phyloP scores from a whole-genome alignment of 2,888 invertebrate genomes.

The Xiphydria camelus region DNA sequence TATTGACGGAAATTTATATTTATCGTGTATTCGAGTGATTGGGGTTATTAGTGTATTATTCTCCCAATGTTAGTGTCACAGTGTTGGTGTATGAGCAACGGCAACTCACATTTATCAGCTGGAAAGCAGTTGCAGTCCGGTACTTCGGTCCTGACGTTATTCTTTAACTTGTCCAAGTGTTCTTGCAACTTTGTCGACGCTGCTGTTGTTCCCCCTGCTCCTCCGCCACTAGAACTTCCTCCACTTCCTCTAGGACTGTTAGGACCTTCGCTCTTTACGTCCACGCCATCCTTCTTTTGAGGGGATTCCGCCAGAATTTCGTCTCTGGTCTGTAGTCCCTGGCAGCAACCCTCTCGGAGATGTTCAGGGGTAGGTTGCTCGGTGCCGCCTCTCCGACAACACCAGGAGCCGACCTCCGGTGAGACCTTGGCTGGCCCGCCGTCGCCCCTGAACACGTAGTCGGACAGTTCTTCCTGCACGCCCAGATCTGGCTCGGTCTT shows the following conservation, averaged over 20 bases:
- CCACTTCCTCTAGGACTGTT: slow-evolving; percentile 46
- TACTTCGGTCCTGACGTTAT: slow-evolving; percentile 78
- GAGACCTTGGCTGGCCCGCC: slow-evolving; percentile 69
- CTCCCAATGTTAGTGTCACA: slow-evolving; percentile 51
- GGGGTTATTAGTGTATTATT: slow-evolving; percentile 48
- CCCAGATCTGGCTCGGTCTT: slow-evolving; percentile 43
- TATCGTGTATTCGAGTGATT: no score
- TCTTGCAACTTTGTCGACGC: slow-evolving; percentile 65
- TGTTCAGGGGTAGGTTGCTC: slow-evolving; percentile 75
- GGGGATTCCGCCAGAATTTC: slow-evolving; percentile 65
- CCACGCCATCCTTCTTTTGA: slow-evolving; percentile 38
- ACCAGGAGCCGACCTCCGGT: slow-evolving; percentile 70
- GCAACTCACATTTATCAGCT: slow-evolving; percentile 70
- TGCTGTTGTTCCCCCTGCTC: slow-evolving; percentile 54
- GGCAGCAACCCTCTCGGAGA: slow-evolving; percentile 72
- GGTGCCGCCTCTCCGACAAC: slow-evolving; percentile 75
- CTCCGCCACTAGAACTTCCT: slow-evolving; percentile 59
- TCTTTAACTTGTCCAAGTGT: slow-evolving; percentile 64
- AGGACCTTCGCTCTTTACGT: slow-evolving; percentile 49
- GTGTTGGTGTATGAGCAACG: slow-evolving; percentile 47
- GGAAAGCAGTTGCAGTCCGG: slow-evolving; percentile 90
- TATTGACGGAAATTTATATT: no score
- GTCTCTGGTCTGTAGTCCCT: slow-evolving; percentile 73
- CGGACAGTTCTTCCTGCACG: slow-evolving; percentile 24
- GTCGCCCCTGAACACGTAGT: slow-evolving; percentile 65